Evolutionary conservation across 2,888 invertebrate genomes (phyloP).

Genomic region (Dexiosoma caninum): DNA sequence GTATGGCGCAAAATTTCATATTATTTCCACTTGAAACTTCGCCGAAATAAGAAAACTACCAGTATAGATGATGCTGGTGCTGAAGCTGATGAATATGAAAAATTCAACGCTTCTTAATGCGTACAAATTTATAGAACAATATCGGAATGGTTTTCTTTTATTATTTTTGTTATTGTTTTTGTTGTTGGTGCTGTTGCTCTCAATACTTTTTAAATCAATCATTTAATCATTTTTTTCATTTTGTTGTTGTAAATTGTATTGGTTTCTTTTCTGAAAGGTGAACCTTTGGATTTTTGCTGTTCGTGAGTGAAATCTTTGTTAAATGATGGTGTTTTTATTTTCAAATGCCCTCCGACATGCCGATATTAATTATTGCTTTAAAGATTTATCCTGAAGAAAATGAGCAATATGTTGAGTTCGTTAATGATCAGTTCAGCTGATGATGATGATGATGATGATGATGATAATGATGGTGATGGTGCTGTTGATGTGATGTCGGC

Average conservation of each 20-base stretch:
- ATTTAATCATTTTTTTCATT: conserved; percentile 60
- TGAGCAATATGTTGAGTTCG: conserved; percentile 21
- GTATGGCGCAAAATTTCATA: conserved; percentile 58
- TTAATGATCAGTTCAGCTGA: conserved; percentile 13
- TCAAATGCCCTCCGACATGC: no score
- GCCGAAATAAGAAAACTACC: conserved; percentile 29
- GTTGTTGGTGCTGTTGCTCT: conserved; percentile 2
- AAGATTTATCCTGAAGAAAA: conserved; percentile 12
- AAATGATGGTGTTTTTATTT: conserved; percentile 8
- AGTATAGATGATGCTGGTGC: neutral
- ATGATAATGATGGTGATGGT: no score
- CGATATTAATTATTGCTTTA: no score
- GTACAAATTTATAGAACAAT: conserved; percentile 61
- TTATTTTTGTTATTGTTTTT: no score
- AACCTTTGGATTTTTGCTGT: neutral
- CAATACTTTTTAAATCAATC: conserved; percentile 65
- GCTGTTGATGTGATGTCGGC: no score
- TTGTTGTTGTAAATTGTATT: no score
- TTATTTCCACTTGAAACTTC: conserved; percentile 53
- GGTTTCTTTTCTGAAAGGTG: neutral
- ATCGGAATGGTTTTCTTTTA: no score
- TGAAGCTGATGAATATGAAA: conserved; percentile 34
- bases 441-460: no score
- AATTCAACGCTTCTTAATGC: conserved; percentile 58
- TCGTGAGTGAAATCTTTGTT: conserved; percentile 26